These are phyloP conservation scores for Opisthograptis luteolata DNA, from an alignment of 2,888 invertebrate species.

Conservation along the genomic window DNA sequence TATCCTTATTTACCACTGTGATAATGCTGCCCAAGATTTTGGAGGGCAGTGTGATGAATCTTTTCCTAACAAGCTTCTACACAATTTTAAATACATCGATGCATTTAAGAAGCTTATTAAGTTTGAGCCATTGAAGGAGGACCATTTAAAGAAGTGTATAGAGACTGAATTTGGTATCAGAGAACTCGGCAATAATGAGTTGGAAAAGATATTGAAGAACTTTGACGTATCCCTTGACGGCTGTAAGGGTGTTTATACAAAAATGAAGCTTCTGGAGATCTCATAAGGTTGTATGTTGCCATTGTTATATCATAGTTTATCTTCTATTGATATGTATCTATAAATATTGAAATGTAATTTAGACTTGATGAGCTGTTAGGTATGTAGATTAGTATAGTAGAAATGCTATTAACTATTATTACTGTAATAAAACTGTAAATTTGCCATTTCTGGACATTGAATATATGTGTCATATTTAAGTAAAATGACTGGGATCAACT, in stretches of 20 bases:
- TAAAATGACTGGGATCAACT: no score
- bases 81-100: conserved; percentile 51
- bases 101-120: conserved; percentile 56
- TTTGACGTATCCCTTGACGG: conserved; percentile 73
- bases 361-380: neutral
- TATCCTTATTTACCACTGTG: conserved; percentile 70
- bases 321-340: conserved; percentile 3
- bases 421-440: neutral
- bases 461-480: no score
- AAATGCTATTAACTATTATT: no score
- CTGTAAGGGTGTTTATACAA: conserved; percentile 76
- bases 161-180: conserved; percentile 54
- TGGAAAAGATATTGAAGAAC: conserved; percentile 57
- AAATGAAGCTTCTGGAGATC: conserved; percentile 61
- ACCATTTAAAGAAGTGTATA: conserved; percentile 65
- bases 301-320: conserved; percentile 1
- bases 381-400: conserved; percentile 22
- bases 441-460: no score
- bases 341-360: neutral
- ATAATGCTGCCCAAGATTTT: conserved; percentile 47
- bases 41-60: conserved; percentile 54
- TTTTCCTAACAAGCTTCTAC: conserved; percentile 48
- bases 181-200: conserved; percentile 41
- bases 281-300: conserved; percentile 27
- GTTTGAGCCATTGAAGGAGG: conserved; percentile 59